Evolutionary conservation across 1,140 invertebrate genomes (phyloP).

Genomic region (Episyrphus balteatus): DNA sequence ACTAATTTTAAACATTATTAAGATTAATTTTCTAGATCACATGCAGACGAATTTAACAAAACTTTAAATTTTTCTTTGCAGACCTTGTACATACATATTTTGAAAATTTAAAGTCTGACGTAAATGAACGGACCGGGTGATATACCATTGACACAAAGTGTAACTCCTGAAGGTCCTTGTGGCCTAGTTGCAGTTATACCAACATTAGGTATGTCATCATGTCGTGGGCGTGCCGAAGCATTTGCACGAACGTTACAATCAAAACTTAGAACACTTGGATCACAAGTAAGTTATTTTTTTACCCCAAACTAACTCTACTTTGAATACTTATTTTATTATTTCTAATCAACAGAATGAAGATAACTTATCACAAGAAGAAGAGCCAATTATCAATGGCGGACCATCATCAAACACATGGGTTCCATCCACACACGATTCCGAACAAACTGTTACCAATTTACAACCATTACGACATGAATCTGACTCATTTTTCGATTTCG

Average conservation of each 20-base stretch:
- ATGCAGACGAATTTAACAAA: too few relatives aligned
- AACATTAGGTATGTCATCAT: constrained; percentile 53
- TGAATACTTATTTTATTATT: background rate
- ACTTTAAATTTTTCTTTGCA: too few relatives aligned
- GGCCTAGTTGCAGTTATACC: constrained; percentile 34
- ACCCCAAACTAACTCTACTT: background rate
- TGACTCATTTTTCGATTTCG: constrained; percentile 47
- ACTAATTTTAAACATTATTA: too few relatives aligned
- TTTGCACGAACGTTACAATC: constrained; percentile 64
- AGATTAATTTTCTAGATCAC: too few relatives aligned
- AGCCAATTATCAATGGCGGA: constrained; percentile 29
- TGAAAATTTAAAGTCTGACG: constrained; percentile 14
- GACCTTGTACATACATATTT: background rate
- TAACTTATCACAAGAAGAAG: constrained; percentile 22
- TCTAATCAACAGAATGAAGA: constrained; percentile 19
- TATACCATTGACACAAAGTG: constrained; percentile 26
- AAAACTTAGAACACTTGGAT: constrained; percentile 54
- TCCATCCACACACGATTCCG: constrained; percentile 17
- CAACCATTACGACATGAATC: constrained; percentile 40
- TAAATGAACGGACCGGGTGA: constrained; percentile 36
- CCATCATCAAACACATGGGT: constrained; percentile 28
- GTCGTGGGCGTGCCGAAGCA: constrained; percentile 62
- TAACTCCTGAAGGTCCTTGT: constrained; percentile 31
- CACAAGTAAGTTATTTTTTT: constrained; percentile 28
- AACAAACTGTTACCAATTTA: constrained; percentile 31